Evolutionary conservation across 2,113 vertebrate species (phyloP).

Genomic region (Tachycineta bicolor): DNA sequence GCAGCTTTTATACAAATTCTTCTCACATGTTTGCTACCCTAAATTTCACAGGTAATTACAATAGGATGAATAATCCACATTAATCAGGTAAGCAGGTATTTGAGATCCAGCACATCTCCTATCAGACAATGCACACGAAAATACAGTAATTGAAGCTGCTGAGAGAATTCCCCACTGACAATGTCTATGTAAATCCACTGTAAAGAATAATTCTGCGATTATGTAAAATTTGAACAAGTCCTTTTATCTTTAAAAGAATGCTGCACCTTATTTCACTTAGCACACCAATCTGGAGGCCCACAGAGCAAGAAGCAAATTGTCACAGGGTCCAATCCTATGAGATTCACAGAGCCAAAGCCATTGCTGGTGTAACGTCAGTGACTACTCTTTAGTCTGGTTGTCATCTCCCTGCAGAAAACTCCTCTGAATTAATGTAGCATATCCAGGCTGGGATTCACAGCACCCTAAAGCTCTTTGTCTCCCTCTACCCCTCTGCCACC

Average conservation of each 20-base stretch:
- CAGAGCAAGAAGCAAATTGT: background rate
- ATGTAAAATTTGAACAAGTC: conserved; percentile 66
- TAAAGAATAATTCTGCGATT: conserved; percentile 68
- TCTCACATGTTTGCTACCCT: conserved; percentile 70
- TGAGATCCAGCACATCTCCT: conserved; percentile 64
- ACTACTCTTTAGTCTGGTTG: background rate
- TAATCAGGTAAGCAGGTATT: conserved; percentile 73
- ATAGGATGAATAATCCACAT: conserved; percentile 68
- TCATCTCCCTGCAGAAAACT: background rate
- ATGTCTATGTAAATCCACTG: conserved; percentile 66
- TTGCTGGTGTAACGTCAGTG: fast-evolving
- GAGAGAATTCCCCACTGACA: conserved; percentile 63
- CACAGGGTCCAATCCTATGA: background rate
- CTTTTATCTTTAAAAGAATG: conserved; percentile 67
- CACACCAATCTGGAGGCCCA: conserved; percentile 20
- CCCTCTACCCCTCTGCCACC: background rate
- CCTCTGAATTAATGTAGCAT: background rate
- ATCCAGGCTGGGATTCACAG: background rate
- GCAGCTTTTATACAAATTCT: conserved; percentile 65
- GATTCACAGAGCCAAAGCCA: conserved; percentile 1
- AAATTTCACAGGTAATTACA: conserved; percentile 75
- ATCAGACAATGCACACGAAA: conserved; percentile 67
- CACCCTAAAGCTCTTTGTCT: background rate
- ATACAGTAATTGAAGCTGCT: conserved; percentile 66
- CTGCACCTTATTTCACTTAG: conserved; percentile 45